Evolutionary conservation across 2,888 invertebrate genomes (phyloP), one percentile per base, ranked within the genome.

Genomic region (Bellardia bayeri): DNA sequence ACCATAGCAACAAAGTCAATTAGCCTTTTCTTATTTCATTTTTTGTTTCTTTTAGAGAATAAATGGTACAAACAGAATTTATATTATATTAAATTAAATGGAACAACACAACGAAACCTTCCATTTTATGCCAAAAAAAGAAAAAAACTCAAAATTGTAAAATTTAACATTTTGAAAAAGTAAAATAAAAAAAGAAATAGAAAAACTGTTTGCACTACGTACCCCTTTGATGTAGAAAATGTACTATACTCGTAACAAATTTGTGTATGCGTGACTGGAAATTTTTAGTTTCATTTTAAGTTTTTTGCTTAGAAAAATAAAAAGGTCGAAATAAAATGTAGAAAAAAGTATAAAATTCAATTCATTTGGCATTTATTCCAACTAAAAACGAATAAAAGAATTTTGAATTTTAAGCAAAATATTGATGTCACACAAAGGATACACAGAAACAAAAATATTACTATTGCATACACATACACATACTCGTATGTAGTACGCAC

Each of bases 21-120:
- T 84, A 87, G 87, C 76, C 80, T 61, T 83, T 83, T 83, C 69
- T 71, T 45, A 30, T 56, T 51, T 37, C 71, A 23, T 76, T 71
- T 63, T 33, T 49, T 68, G 8, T 78, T 56, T 64, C 23, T 72
- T 45, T 16, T 16, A 33, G 23, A 30, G 9, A 79, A 54, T 74
- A 16, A 82, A 84, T 84, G 54, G 61, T 37, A 84, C 76, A 87
- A 87, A 84, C 81, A 72, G 78, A 84, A 87, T 87, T 87, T 84
- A 72, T 83, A 72, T 81, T 80, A 42, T 83, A 87, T 87, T 84
- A 81, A 84, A 84, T 87, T 84, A 87, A 87, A 87, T 64, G 71
- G 51, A 66, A 64, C 37, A 30, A 40, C 23, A 56, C 23, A 72
- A 42, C 40, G 40, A 61, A 71, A 30, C 23, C 2, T 61, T 61